These are phyloP conservation scores for Piezodorus guildinii DNA, from an alignment of 1,140 invertebrate species.

Conservation along the genomic window DNA sequence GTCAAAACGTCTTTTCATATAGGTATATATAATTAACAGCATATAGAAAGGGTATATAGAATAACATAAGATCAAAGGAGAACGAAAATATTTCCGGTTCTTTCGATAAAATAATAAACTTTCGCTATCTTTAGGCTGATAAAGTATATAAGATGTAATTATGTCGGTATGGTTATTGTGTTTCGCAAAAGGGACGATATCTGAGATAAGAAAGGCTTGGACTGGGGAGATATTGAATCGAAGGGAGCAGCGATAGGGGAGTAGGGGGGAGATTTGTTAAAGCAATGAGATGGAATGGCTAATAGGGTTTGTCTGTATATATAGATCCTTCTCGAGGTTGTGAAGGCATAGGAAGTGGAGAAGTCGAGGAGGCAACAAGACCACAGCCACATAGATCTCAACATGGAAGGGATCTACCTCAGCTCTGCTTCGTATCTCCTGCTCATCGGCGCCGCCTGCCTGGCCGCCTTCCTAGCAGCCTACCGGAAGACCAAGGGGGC, in stretches of 20 bases:
- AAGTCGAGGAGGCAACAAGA: conserved; percentile 19
- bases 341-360: conserved; percentile 24
- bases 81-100: too few relatives aligned
- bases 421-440: conserved; percentile 25
- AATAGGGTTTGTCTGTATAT: conserved; percentile 14
- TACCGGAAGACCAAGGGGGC: neutral
- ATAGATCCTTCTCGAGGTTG: conserved; percentile 18
- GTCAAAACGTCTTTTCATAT: too few relatives aligned
- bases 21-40: too few relatives aligned
- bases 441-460: conserved; percentile 13
- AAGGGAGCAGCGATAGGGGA: neutral
- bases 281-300: conserved; percentile 21
- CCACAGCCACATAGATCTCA: neutral
- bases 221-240: too few relatives aligned
- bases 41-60: too few relatives aligned
- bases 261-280: conserved; percentile 21
- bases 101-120: too few relatives aligned
- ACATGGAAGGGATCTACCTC: conserved; percentile 22
- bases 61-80: too few relatives aligned
- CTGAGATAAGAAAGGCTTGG: too few relatives aligned
- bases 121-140: too few relatives aligned
- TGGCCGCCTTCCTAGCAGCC: neutral
- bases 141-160: too few relatives aligned
- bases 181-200: too few relatives aligned
- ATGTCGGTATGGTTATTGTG: too few relatives aligned